Base-by-base conservation (phyloP, 2,888 invertebrate species). In the Oligia latruncula region DNA sequence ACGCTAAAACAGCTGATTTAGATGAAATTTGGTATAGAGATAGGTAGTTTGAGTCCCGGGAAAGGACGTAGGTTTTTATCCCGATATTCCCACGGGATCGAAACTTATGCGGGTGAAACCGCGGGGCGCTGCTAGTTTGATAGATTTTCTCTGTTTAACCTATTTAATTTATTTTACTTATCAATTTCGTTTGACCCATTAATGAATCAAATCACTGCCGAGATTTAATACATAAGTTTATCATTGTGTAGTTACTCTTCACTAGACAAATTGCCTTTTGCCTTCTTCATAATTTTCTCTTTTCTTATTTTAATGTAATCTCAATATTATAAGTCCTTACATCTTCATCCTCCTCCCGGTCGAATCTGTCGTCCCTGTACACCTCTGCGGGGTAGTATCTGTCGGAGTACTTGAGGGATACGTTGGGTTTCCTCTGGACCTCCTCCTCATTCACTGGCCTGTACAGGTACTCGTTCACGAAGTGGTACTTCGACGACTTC, bases 401-500 rank as follows among this genome's bases (percentile, higher is more conserved):
- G 92, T 98, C 98, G 77, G 98, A 98, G 95, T 98, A 98, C 92
- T 98, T 97, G 74, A 98, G 95, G 15, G 98, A 98, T 6, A 98
- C 97, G 93, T 98, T 98, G 52, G 98, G 98, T 89, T 98, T 98
- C 89, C 97, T 97, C 92, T 98, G 98, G 74, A 98, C 98, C 93
- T 99, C 98, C 91, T 98, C 98, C 85, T 98, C 97, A 93, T 99
- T 98, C 92, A 99, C 97, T 4, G 99, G 98, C 91, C 98, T 98
- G 97, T 99, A 99, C 46, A 99, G 97, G 94, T 98, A 99, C 87
- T 99, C 99, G 94, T 99, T 99, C 88, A 99, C 99, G 93, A 99
- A 98, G 94, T 99, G 99, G 94, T 98, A 99, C 92, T 98, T 98
- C 13, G 98, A 98, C 0, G 99, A 99, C 94, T 98, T 98, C 90